Evolutionary conservation across 2,888 invertebrate species (phyloP), one percentile per base, ranked within the genome.

Genomic region (Dicyrtomina minuta): DNA sequence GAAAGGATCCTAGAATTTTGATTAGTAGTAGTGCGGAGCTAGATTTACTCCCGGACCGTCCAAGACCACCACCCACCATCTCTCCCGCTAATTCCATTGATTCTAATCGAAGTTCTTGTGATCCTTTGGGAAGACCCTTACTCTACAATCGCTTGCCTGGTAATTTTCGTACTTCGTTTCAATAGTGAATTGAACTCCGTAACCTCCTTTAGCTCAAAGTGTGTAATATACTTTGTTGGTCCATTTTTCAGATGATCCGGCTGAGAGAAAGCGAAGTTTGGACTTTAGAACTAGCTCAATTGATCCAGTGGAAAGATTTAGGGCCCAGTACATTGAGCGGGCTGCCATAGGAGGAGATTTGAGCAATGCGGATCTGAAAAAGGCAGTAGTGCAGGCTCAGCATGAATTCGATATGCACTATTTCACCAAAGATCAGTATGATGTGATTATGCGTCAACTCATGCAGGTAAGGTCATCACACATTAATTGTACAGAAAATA

Each of bases 91-190:
- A 69, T 33, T 74, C 77, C 5, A 62, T 75, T 0, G 70, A 66
- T 0, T 74, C 75, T 10, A 70, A 56, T 61, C 65, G 67, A 4
- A 73, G 70, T 27, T 60, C 70, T 2, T 88, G 87, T 79, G 89
- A 89, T 78, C 84, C 88, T 49, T 81, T 87, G 2, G 87, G 87
- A 13, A 82, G 88, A 55, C 86, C 86, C 0, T 80, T 86, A 51
- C 80, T 87, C 53, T 87, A 86, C 76, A 86, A 84, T 72, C 86
- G 86, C 82, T 83, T 80, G 81, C 85, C 87, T 79, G 81, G 85
- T 84, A 79, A 15, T 49, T 39, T 24, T 27, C 17, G 27, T 58
- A 41, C 43, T 12, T 12, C 43, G 43, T n/a, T 12, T n/a, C 46
- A 46, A n/a, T n/a, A 6, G 17, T 46, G 17, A 15, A 12, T 46